Percentiles rank a stretch among this genome's conserved stretches.
phyloP scores from a whole-genome alignment of 2,113 vertebrate genomes.

The Sminthopsis crassicaudata region DNA sequence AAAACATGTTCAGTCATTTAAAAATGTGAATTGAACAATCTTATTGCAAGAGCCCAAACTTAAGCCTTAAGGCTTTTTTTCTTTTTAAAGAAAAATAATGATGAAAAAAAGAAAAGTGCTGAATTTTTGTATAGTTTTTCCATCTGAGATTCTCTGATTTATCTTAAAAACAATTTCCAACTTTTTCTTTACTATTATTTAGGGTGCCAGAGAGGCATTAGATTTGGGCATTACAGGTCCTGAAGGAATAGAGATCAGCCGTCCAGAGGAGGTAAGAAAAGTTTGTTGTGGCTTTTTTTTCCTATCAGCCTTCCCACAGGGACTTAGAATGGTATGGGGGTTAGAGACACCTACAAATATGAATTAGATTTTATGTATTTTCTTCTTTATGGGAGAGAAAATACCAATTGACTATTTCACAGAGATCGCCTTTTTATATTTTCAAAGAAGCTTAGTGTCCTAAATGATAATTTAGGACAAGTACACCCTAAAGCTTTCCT shows the following conservation, averaged over 20 bases:
- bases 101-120: background rate
- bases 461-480: background rate
- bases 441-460: background rate
- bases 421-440: background rate
- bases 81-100: background rate
- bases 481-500: background rate
- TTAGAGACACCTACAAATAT: background rate
- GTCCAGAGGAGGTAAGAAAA: constrained; percentile 93
- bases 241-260: constrained; percentile 97
- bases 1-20: background rate
- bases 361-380: background rate
- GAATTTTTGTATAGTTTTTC: background rate
- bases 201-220: constrained; percentile 95
- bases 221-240: constrained; percentile 97
- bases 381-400: background rate
- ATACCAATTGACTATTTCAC: constrained; percentile 1
- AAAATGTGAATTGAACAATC: background rate
- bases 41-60: background rate
- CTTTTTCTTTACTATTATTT: constrained; percentile 37
- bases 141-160: background rate
- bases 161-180: background rate
- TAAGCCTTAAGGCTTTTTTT: background rate
- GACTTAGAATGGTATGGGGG: background rate
- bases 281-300: background rate
- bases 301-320: background rate